Evolutionary conservation across 2,113 vertebrate genomes (phyloP).

Genomic region (Cololabis saira): DNA sequence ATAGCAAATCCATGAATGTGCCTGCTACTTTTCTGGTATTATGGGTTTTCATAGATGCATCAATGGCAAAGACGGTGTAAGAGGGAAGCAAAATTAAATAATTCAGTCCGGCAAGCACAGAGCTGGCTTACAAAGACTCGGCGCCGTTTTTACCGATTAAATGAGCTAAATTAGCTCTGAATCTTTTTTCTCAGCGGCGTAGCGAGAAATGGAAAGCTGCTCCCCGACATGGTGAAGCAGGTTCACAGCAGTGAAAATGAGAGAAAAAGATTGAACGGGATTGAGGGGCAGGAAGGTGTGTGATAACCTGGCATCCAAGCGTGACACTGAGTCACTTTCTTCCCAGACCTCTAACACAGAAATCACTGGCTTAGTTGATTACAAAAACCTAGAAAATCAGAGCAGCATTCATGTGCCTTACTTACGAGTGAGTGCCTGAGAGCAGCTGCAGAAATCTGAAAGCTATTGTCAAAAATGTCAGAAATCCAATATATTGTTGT

Average conservation of each 20-base stretch:
- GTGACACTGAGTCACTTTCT: constrained; percentile 70
- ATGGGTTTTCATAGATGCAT: constrained; percentile 3
- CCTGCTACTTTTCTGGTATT: constrained; percentile 1
- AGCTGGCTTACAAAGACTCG: constrained; percentile 9
- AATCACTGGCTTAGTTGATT: constrained; percentile 36
- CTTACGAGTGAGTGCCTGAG: constrained; percentile 13
- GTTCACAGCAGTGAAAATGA: constrained; percentile 35
- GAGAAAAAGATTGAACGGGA: constrained; percentile 56
- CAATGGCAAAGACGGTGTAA: background rate
- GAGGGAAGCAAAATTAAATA: constrained; percentile 31
- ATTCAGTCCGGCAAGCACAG: constrained; percentile 17
- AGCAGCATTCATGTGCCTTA: constrained; percentile 19
- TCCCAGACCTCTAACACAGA: constrained; percentile 44
- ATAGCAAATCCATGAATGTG: constrained; percentile 28
- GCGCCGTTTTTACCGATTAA: constrained; percentile 22
- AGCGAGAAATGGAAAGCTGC: constrained; percentile 48
- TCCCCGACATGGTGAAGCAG: constrained; percentile 29
- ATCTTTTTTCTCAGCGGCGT: constrained; percentile 40
- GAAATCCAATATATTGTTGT: constrained; percentile 41
- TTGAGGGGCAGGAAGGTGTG: constrained; percentile 57
- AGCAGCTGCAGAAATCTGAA: constrained; percentile 29
- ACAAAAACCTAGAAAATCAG: constrained; percentile 27
- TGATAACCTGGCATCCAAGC: constrained; percentile 69
- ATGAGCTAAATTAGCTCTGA: constrained; percentile 64
- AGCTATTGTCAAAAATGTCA: constrained; percentile 43